These are phyloP conservation scores for Drosophila stalkeri DNA, from an alignment of 2,888 invertebrate genomes.

Conservation along the genomic window DNA sequence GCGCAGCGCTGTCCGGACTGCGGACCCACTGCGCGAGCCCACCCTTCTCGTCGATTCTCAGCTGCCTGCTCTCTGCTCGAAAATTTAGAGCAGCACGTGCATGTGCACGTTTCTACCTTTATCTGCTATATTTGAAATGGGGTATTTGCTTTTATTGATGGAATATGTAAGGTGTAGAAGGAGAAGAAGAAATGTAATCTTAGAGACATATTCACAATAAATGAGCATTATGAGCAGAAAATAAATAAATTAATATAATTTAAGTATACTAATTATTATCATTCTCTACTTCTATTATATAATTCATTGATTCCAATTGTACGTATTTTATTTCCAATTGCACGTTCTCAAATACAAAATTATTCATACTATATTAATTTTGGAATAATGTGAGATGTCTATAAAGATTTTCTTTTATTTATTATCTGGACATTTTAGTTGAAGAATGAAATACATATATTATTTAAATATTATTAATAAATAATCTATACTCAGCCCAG, in stretches of 20 bases:
- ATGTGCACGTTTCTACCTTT: conserved; percentile 68
- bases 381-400: background rate
- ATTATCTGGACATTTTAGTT: too few species aligned
- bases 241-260: background rate
- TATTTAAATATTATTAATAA: too few species aligned
- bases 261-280: background rate
- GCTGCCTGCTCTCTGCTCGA: conserved; percentile 20
- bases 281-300: background rate
- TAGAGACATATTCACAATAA: too few species aligned
- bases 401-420: too few species aligned
- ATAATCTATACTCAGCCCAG: too few species aligned
- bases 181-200: rapidly evolving
- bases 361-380: background rate
- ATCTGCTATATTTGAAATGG: background rate
- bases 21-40: conserved; percentile 17
- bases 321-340: too few species aligned
- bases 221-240: background rate
- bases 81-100: conserved; percentile 77
- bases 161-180: background rate
- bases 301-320: background rate
- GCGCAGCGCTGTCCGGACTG: conserved; percentile 45
- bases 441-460: too few species aligned
- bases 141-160: background rate
- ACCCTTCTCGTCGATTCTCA: conserved; percentile 22
- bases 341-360: too few species aligned